These are phyloP conservation scores for Brachionus angularis DNA, from an alignment of 1,140 invertebrate genomes.

Conservation along the genomic window DNA sequence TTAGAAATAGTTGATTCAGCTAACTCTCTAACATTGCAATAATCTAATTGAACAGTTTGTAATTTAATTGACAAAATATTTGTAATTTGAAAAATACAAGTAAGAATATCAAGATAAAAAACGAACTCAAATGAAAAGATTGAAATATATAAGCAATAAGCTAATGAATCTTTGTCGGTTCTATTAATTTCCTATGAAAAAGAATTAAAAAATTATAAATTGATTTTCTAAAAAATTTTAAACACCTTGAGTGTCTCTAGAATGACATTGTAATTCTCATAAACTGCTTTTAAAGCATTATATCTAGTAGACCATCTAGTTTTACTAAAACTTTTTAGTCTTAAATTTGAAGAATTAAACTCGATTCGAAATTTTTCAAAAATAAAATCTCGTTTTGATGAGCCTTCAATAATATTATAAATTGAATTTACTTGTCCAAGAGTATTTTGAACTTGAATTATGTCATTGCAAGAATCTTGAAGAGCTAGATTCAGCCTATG, in stretches of 20 bases:
- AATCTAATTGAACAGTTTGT: conserved; percentile 8
- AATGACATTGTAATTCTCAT: not conserved
- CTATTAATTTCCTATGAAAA: not conserved
- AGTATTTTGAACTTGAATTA: conserved; percentile 9
- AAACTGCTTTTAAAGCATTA: conserved; percentile 5
- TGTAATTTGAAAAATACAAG: not conserved
- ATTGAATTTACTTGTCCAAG: conserved; percentile 7
- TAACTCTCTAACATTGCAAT: conserved; percentile 8
- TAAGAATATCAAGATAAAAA: not conserved
- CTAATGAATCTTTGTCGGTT: not conserved
- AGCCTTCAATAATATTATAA: conserved; percentile 32
- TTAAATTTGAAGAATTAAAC: not conserved
- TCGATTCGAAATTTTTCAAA: conserved; percentile 27
- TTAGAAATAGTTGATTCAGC: not conserved
- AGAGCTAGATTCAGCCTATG: conserved; percentile 9
- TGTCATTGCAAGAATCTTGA: not conserved
- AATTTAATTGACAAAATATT: conserved; percentile 21
- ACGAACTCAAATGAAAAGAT: conserved; percentile 19
- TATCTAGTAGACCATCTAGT: conserved; percentile 14
- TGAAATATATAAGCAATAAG: not conserved
- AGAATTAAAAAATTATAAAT: not conserved
- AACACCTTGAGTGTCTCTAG: conserved; percentile 1
- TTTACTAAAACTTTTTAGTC: conserved; percentile 6
- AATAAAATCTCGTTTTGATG: conserved; percentile 20
- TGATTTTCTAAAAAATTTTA: not conserved